phyloP scores from a whole-genome alignment of 2,888 invertebrate species.

The Camponotus fellah region DNA sequence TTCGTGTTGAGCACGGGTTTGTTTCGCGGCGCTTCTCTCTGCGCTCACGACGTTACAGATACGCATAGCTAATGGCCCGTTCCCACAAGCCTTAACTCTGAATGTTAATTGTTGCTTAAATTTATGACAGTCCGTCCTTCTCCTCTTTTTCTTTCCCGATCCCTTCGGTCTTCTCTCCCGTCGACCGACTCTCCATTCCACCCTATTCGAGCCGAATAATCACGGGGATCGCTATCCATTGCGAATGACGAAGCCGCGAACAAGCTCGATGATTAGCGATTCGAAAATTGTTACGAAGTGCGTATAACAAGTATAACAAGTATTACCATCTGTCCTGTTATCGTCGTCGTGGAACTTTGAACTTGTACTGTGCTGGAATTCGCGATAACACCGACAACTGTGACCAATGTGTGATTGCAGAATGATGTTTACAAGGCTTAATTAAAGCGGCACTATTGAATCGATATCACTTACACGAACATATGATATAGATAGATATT shows the following conservation, averaged over 20 bases:
- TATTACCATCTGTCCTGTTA: conserved; percentile 38
- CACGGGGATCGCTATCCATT: conserved; percentile 73
- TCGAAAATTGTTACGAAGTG: conserved; percentile 45
- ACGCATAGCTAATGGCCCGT: conserved; percentile 74
- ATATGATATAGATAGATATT: background rate
- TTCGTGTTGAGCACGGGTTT: conserved; percentile 57
- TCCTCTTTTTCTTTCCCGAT: conserved; percentile 50
- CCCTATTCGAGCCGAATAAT: conserved; percentile 77
- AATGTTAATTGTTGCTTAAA: conserved; percentile 85
- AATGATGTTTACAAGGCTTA: conserved; percentile 51
- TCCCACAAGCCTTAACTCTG: conserved; percentile 80
- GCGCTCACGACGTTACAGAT: conserved; percentile 77
- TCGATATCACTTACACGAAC: conserved; percentile 42
- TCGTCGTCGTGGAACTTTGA: conserved; percentile 53
- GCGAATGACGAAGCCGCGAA: conserved; percentile 69
- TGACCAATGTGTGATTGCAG: conserved; percentile 12
- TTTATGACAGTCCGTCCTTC: conserved; percentile 81
- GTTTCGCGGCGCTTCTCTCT: conserved; percentile 42
- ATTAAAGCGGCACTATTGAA: conserved; percentile 57
- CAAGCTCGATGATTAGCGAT: conserved; percentile 81
- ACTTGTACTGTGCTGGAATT: conserved; percentile 31
- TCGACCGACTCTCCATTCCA: conserved; percentile 60
- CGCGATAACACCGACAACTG: conserved; percentile 4
- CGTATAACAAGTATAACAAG: background rate
- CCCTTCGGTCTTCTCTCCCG: conserved; percentile 57